Evolutionary conservation across 2,797 vertebrate species (phyloP), one percentile per base, ranked within the genome.

Genomic region (Choloepus didactylus): DNA sequence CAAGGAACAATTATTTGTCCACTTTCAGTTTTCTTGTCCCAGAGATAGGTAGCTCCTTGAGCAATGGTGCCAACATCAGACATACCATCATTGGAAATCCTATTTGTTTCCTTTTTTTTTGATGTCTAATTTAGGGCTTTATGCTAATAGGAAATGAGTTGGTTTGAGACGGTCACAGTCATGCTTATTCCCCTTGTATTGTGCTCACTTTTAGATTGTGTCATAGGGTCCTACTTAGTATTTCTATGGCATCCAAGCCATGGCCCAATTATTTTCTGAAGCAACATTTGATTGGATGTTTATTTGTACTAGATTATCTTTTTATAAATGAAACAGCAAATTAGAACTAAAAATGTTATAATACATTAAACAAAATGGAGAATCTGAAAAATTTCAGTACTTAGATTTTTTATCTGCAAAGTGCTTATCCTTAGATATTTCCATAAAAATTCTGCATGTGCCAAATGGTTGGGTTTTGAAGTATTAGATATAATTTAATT

Each of bases 261-360:
- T 41, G 2, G 18, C 19, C 14, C 25, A 27, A 11, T 21, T 80
- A 75, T 64, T 89, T 80, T 80, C 38, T 35, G 1, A 85, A 77
- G 15, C 8, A 59, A 73, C 6, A 18, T 66, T 85, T 93, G 56
- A 12, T 18, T 72, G n/a, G 6, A 80, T 76, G 8, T 27, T 89
- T 93, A 80, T 79, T 93, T 90, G 25, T 5, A 25, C 29, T 83
- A 67, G 25, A 38, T 79, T 92, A 83, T 67, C 31, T 69, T 77
- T 64, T 16, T 86, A 72, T 80, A 54, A 80, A 15, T 83, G 41
- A 89, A 87, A 84, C 4, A 54, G 9, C 9, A 62, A 18, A 91
- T 60, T 23, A 60, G 5, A 87, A 7, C 69, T 82, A 60, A 72
- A 89, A 70, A 9, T 54, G 12, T 31, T 44, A 59, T 86, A 84